These are phyloP conservation scores for Pomacea canaliculata DNA, from an alignment of 2,888 invertebrate genomes.

Conservation along the genomic window DNA sequence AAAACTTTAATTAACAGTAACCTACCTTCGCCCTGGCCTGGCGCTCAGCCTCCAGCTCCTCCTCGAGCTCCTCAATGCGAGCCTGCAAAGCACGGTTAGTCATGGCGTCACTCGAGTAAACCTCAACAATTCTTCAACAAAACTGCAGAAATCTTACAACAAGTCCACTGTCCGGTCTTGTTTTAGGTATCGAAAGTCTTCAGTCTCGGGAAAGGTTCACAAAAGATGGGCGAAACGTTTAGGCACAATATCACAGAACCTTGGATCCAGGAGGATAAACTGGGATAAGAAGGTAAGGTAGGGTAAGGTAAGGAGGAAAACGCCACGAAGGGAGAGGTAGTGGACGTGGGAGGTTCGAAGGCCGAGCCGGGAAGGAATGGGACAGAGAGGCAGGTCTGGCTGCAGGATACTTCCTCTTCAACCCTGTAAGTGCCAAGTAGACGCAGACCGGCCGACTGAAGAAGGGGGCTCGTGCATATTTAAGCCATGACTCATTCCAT, in stretches of 20 bases:
- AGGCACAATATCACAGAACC: neutral
- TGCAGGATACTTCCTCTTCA: neutral
- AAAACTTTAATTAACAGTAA: neutral
- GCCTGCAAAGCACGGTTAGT: constrained; percentile 67
- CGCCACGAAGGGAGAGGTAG: neutral
- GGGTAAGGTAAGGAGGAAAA: neutral
- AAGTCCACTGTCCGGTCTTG: no score
- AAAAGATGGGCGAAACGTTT: no score
- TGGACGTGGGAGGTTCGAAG: neutral
- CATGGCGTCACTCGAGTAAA: constrained; percentile 23
- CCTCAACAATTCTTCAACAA: neutral
- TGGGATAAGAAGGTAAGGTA: neutral
- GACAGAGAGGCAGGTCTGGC: neutral
- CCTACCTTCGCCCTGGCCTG: constrained; percentile 89
- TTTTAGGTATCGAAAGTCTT: no score
- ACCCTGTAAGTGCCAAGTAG: constrained; percentile 4
- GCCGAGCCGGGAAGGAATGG: neutral
- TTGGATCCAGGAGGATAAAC: neutral
- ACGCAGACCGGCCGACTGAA: neutral
- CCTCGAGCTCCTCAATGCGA: constrained; percentile 98
- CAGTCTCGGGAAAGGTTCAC: no score
- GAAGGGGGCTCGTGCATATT: constrained; percentile 11
- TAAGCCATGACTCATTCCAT: constrained; percentile 25
- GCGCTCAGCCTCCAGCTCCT: constrained; percentile 99
- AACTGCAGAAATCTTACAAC: neutral